phyloP scores from a whole-genome alignment of 2,888 invertebrate genomes.

The Adelphocoris suturalis region DNA sequence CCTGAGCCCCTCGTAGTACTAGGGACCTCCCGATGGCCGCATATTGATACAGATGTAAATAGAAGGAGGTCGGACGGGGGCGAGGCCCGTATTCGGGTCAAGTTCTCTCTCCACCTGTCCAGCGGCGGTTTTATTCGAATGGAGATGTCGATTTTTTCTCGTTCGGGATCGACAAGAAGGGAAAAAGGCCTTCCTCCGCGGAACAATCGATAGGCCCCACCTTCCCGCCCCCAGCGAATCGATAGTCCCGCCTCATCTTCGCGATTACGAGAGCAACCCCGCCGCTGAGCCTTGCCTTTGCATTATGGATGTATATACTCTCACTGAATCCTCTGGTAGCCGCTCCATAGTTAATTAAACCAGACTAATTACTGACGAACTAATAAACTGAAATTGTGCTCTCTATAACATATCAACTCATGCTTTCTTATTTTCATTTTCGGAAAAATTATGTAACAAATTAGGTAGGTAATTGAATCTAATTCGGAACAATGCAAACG shows the following conservation, averaged over 20 bases:
- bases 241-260: conserved; percentile 36
- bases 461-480: no score
- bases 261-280: conserved; percentile 5
- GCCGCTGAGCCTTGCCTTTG: background rate
- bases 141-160: conserved; percentile 18
- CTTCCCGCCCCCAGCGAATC: background rate
- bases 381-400: no score
- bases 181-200: background rate
- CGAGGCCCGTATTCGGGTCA: conserved; percentile 14
- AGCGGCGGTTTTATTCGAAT: conserved; percentile 4
- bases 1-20: conserved; percentile 20
- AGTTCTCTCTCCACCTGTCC: conserved; percentile 35
- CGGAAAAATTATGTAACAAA: no score
- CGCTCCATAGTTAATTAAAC: no score
- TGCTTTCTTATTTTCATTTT: no score
- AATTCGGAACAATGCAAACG: no score
- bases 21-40: conserved; percentile 36
- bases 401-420: no score
- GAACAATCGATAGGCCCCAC: conserved; percentile 23
- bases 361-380: no score
- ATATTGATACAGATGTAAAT: conserved; percentile 42
- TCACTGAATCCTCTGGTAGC: no score
- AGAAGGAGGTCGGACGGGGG: conserved; percentile 28
- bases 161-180: conserved; percentile 20
- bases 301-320: no score